Conservation (phyloP, 1,140 invertebrate species). For the Periplaneta americana region DNA sequence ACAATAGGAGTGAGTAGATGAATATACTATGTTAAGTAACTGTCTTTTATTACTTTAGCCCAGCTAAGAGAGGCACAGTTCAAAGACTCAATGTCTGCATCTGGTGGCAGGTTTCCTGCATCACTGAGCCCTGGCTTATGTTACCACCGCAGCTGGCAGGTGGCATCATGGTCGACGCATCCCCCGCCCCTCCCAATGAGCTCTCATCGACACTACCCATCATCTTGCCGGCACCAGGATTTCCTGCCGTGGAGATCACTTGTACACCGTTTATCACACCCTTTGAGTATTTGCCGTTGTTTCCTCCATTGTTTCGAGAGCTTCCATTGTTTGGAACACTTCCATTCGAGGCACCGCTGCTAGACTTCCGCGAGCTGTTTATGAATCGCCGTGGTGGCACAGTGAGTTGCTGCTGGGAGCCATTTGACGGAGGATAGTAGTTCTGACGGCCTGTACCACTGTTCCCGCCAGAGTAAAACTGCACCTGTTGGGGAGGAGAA, state of each 20-base stretch:
- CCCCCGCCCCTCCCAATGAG: slow-evolving; percentile 32
- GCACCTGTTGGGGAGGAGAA: slow-evolving; percentile 38
- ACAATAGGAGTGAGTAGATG: no score
- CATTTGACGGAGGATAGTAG: background rate
- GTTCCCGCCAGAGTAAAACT: slow-evolving; percentile 32
- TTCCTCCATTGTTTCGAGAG: background rate
- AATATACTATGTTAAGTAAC: no score
- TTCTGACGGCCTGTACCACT: slow-evolving; percentile 23
- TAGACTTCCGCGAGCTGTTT: background rate
- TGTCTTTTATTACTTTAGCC: no score
- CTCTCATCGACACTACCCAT: slow-evolving; percentile 26
- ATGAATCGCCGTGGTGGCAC: background rate
- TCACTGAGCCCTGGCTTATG: no score
- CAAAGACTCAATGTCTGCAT: slow-evolving; percentile 37
- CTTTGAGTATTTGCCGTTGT: background rate
- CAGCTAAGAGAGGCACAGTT: no score
- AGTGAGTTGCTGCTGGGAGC: background rate
- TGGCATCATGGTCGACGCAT: slow-evolving; percentile 23
- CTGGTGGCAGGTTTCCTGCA: slow-evolving; percentile 39
- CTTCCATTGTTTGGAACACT: background rate
- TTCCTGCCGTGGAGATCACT: background rate
- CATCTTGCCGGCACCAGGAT: background rate
- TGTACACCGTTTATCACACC: background rate
- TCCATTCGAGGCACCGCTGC: background rate
- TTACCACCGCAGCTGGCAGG: slow-evolving; percentile 29